phyloP scores from a whole-genome alignment of 2,113 vertebrate species.

The Pygoscelis antarcticus region DNA sequence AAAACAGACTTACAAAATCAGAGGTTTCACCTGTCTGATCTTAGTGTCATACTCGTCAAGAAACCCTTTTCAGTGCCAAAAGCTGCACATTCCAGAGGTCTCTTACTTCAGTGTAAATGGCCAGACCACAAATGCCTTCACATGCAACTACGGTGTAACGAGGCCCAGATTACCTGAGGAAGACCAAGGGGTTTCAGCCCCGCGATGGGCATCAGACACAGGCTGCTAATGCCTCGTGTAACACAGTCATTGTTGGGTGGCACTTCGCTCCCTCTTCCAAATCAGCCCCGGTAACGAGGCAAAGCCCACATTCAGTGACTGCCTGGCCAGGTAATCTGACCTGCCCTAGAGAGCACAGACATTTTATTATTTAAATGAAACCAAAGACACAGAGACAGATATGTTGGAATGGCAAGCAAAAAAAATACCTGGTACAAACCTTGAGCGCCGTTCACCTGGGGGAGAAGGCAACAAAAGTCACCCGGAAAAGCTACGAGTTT shows the following conservation, averaged over 20 bases:
- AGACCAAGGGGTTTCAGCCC: not conserved
- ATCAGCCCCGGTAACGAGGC: fast-evolving
- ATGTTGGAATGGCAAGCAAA: not conserved
- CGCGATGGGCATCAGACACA: fast-evolving
- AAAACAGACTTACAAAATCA: not conserved
- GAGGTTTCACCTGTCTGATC: not conserved
- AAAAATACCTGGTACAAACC: not conserved
- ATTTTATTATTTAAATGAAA: not conserved
- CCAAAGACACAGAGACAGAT: not conserved
- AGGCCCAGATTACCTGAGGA: not conserved
- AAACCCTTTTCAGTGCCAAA: not conserved
- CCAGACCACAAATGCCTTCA: not conserved
- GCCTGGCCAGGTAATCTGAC: not conserved
- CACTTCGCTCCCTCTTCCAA: not conserved
- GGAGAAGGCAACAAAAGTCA: not conserved
- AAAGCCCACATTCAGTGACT: fast-evolving
- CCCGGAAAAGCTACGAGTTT: not conserved
- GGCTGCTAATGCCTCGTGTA: fast-evolving
- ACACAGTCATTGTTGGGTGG: fast-evolving
- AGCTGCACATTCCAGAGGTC: not conserved
- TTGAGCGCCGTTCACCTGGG: fast-evolving
- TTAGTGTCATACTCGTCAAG: not conserved
- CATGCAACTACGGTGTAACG: fast-evolving
- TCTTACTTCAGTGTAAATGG: not conserved
- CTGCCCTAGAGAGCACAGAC: not conserved